phyloP scores from a whole-genome alignment of 2,113 vertebrate species.

The Lynx canadensis region DNA sequence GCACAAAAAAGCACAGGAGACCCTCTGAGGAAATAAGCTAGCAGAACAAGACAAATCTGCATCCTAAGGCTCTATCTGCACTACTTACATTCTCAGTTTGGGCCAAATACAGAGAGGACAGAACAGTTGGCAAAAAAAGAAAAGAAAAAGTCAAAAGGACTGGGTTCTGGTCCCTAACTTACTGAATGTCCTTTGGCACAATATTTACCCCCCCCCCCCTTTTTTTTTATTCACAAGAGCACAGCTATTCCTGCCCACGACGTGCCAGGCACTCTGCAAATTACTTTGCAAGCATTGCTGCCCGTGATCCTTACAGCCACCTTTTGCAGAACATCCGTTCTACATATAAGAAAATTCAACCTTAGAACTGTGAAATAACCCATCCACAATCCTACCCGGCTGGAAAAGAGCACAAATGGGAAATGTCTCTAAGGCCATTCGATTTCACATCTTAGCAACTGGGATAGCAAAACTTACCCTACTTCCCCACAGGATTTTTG shows the following conservation, averaged over 20 bases:
- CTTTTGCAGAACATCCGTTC: background rate
- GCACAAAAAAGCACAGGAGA: background rate
- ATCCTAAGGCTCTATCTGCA: background rate
- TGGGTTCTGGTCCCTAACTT: background rate
- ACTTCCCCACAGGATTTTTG: background rate
- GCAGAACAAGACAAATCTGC: background rate
- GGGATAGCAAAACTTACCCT: background rate
- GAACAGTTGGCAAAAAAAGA: background rate
- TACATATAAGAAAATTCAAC: background rate
- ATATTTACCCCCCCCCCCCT: background rate
- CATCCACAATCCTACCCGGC: background rate
- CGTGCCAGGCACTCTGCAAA: background rate
- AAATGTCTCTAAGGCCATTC: background rate
- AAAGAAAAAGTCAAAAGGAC: background rate
- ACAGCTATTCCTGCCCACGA: background rate
- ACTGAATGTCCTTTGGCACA: background rate
- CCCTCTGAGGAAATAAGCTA: background rate
- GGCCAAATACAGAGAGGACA: background rate
- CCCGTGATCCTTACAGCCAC: background rate
- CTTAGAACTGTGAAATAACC: background rate
- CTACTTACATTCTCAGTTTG: background rate
- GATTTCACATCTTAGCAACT: background rate
- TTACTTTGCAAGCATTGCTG: background rate
- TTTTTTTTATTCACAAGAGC: background rate
- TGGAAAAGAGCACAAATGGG: background rate